Percentiles rank a stretch among this genome's conserved stretches.
phyloP scores from a whole-genome alignment of 2,113 vertebrate genomes.

The Haplochromis burtoni region DNA sequence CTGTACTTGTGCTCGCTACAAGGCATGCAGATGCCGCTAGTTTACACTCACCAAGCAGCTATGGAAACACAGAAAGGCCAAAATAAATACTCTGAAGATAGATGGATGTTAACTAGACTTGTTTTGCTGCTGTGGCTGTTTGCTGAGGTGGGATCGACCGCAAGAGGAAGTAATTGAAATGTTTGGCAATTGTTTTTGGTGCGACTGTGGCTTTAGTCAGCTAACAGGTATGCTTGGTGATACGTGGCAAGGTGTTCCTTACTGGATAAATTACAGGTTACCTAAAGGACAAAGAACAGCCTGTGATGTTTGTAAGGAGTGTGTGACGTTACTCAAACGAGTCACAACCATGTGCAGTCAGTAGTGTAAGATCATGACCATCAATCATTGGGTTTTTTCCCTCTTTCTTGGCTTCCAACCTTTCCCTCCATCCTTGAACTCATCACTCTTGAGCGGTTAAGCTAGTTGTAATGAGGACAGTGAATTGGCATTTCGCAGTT shows the following conservation, averaged over 20 bases:
- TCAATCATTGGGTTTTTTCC: background rate
- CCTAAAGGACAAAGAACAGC: background rate
- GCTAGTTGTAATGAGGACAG: slow-evolving; percentile 22
- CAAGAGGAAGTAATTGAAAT: background rate
- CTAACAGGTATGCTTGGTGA: background rate
- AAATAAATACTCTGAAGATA: background rate
- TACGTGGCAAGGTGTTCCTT: background rate
- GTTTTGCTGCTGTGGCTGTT: background rate
- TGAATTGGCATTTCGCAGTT: slow-evolving; percentile 8
- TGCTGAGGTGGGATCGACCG: background rate
- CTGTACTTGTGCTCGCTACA: background rate
- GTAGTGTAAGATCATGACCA: background rate
- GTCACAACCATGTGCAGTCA: background rate
- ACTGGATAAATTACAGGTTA: background rate
- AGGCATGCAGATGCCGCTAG: background rate
- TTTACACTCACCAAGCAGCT: background rate
- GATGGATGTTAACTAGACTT: background rate
- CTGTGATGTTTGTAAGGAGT: background rate
- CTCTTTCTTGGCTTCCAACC: background rate
- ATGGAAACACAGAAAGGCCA: background rate
- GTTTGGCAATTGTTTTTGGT: background rate
- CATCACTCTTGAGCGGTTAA: slow-evolving; percentile 12
- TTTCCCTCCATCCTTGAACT: slow-evolving; percentile 18
- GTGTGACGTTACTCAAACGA: background rate
- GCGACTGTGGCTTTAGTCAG: background rate